phyloP scores from a whole-genome alignment of 2,888 invertebrate genomes.

The Athalia circularis region DNA sequence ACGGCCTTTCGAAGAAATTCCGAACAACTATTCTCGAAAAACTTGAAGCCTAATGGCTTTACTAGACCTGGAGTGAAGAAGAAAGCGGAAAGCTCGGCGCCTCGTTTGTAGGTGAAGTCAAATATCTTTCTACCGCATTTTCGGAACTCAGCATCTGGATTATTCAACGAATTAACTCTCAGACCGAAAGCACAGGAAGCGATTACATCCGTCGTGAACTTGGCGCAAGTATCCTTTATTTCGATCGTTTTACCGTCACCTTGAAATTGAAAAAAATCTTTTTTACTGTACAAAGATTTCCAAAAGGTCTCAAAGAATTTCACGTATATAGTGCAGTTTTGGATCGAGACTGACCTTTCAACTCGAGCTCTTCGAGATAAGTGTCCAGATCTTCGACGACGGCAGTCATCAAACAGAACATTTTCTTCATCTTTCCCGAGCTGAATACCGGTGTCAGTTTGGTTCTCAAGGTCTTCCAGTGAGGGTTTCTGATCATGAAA shows the following conservation, averaged over 20 bases:
- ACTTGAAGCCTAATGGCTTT: slow-evolving; percentile 66
- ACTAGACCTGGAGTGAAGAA: slow-evolving; percentile 73
- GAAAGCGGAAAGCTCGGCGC: slow-evolving; percentile 69
- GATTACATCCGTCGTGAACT: slow-evolving; percentile 73
- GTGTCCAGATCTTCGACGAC: slow-evolving; percentile 58
- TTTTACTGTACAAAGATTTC: neutral
- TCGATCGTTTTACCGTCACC: slow-evolving; percentile 60
- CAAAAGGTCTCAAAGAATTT: neutral
- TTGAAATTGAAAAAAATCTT: slow-evolving; percentile 14
- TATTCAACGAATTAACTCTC: slow-evolving; percentile 72
- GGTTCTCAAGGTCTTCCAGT: slow-evolving; percentile 73
- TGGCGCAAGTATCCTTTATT: slow-evolving; percentile 65
- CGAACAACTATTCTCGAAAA: slow-evolving; percentile 68
- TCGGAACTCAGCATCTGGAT: slow-evolving; percentile 73
- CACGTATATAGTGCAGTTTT: neutral
- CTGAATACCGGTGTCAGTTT: slow-evolving; percentile 75
- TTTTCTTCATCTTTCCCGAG: slow-evolving; percentile 63
- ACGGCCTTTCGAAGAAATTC: slow-evolving; percentile 72
- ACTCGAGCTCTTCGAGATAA: slow-evolving; percentile 52
- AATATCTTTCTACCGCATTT: slow-evolving; percentile 72
- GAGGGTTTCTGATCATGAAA: slow-evolving; percentile 72
- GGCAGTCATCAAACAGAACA: slow-evolving; percentile 62
- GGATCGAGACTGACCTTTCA: slow-evolving; percentile 55
- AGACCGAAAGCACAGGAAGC: slow-evolving; percentile 75
- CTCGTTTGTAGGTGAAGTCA: slow-evolving; percentile 64